phyloP scores from a whole-genome alignment of 2,888 invertebrate genomes.

The Hemistola chrysoprasaria region DNA sequence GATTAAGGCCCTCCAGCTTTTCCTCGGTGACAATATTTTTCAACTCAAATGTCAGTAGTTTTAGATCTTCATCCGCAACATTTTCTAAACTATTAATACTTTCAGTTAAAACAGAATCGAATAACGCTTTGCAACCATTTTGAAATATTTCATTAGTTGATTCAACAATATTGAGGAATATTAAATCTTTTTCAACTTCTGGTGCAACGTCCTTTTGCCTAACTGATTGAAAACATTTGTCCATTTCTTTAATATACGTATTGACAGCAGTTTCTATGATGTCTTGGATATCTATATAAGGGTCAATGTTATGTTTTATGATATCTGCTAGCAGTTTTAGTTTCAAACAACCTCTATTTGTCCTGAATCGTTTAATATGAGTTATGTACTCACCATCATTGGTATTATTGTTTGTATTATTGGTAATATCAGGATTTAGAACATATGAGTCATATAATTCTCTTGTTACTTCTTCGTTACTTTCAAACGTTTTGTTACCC shows the following conservation, averaged over 20 bases:
- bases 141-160: neutral
- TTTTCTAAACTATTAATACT: too few relatives aligned
- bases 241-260: conserved; percentile 4
- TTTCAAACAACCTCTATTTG: neutral
- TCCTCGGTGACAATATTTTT: conserved; percentile 1
- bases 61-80: too few relatives aligned
- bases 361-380: too few relatives aligned
- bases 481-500: too few relatives aligned
- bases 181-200: conserved; percentile 12
- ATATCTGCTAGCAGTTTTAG: conserved; percentile 12
- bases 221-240: conserved; percentile 11
- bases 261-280: conserved; percentile 5
- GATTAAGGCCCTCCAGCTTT: conserved; percentile 2
- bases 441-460: too few relatives aligned
- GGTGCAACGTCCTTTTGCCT: conserved; percentile 1
- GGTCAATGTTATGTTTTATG: conserved; percentile 8
- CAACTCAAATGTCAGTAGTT: neutral
- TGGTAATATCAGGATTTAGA: too few relatives aligned
- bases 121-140: too few relatives aligned
- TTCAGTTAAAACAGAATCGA: too few relatives aligned
- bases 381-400: too few relatives aligned
- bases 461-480: too few relatives aligned
- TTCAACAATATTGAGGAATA: conserved; percentile 9
- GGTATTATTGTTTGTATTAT: too few relatives aligned
- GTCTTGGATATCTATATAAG: conserved; percentile 1